Conservation (phyloP, 1,140 invertebrate genomes). For the Argopecten irradians region DNA sequence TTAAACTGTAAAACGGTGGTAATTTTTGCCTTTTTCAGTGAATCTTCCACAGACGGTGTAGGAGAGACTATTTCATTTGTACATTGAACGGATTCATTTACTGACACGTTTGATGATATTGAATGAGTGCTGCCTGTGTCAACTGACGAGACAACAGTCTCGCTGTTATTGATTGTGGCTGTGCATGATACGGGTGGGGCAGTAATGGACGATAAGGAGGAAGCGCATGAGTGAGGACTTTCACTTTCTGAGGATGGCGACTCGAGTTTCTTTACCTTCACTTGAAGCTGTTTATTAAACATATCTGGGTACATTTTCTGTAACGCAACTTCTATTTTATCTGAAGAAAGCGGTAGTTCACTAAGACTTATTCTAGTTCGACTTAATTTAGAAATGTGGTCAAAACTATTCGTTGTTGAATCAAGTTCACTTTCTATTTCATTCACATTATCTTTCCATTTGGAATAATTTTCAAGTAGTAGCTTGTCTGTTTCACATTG, state of each 20-base stretch:
- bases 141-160: not conserved
- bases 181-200: not conserved
- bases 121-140: not conserved
- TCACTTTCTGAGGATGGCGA: not conserved
- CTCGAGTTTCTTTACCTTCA: not conserved
- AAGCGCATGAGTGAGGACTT: not conserved
- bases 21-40: not conserved
- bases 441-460: not conserved
- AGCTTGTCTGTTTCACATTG: not conserved
- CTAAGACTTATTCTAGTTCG: not conserved
- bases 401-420: not conserved
- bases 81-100: not conserved
- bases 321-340: not conserved
- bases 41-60: not conserved
- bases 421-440: not conserved
- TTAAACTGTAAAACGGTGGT: not conserved
- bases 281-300: not conserved
- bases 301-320: constrained; percentile 10
- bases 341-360: not conserved
- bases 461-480: not conserved
- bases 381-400: not conserved
- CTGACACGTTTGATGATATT: not conserved
- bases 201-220: not conserved
- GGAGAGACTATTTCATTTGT: not conserved
- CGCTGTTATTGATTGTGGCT: not conserved